phyloP scores from a whole-genome alignment of 2,888 invertebrate genomes.

The Idaea straminata region DNA sequence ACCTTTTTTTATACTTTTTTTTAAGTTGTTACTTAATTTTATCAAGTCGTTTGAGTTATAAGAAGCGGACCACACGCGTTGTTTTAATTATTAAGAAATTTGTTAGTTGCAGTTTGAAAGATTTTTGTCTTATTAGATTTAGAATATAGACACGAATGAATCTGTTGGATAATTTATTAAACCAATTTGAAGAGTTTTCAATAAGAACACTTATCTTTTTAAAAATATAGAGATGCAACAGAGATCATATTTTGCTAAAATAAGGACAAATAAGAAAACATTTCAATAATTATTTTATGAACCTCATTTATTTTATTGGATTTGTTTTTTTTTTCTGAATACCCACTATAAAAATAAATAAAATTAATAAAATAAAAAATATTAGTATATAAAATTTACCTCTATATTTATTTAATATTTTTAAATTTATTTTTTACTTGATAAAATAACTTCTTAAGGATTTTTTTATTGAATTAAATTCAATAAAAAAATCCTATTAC shows the following conservation, averaged over 20 bases:
- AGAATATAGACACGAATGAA: background rate
- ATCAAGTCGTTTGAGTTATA: slow-evolving; percentile 79
- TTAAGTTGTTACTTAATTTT: slow-evolving; percentile 77
- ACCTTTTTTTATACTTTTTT: slow-evolving; percentile 69
- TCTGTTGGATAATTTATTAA: background rate
- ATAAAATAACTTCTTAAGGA: no score
- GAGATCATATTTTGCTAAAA: background rate
- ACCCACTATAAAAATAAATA: no score
- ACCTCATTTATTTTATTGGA: background rate
- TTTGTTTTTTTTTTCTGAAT: no score
- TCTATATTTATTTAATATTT: no score
- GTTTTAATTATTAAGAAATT: slow-evolving; percentile 54
- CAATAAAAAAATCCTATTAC: background rate
- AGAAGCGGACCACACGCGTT: slow-evolving; percentile 75
- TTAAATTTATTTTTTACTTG: no score
- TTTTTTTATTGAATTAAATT: no score
- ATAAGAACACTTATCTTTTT: background rate
- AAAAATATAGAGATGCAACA: background rate
- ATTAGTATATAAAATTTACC: no score
- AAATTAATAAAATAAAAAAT: no score
- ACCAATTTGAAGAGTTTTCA: background rate
- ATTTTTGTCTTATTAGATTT: slow-evolving; percentile 25
- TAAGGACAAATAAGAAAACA: background rate
- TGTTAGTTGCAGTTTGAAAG: slow-evolving; percentile 1
- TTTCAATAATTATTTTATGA: background rate